These are phyloP conservation scores for Nyctalus aviator DNA, from an alignment of 2,797 vertebrate genomes.

Conservation along the genomic window DNA sequence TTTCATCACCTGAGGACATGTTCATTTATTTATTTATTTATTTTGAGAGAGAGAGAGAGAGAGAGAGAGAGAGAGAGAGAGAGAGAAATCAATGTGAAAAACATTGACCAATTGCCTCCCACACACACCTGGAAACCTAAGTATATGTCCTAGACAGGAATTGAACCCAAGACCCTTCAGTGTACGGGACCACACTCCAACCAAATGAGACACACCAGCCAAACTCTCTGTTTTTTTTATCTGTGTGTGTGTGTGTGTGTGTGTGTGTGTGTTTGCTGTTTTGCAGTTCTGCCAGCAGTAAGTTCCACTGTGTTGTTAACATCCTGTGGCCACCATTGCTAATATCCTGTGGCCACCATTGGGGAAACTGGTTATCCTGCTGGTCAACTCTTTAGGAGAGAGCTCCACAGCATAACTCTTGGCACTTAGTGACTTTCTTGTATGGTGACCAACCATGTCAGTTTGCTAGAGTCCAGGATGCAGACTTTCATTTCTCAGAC, in stretches of 20 bases:
- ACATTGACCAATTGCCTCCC: too few species aligned
- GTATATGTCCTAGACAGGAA: too few species aligned
- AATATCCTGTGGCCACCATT: background rate
- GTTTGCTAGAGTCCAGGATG: background rate
- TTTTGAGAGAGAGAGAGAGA: too few species aligned
- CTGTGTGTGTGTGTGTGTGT: background rate
- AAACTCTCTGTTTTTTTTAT: too few species aligned
- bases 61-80: too few species aligned
- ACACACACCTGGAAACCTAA: too few species aligned
- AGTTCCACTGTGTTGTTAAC: background rate
- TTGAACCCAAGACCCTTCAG: too few species aligned
- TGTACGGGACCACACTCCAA: too few species aligned
- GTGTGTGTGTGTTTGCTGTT: background rate
- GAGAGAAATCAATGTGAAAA: too few species aligned
- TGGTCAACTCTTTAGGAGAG: background rate
- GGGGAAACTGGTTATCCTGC: background rate
- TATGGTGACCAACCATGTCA: background rate
- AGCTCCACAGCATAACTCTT: background rate
- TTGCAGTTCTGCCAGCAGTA: background rate
- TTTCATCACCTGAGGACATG: too few species aligned
- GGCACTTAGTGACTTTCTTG: background rate
- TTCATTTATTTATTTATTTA: too few species aligned
- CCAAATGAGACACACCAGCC: too few species aligned
- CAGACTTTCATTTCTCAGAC: background rate
- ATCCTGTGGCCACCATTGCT: background rate